Base-by-base conservation (phyloP, 1,140 invertebrate species). In the Solenopsis fugax region DNA sequence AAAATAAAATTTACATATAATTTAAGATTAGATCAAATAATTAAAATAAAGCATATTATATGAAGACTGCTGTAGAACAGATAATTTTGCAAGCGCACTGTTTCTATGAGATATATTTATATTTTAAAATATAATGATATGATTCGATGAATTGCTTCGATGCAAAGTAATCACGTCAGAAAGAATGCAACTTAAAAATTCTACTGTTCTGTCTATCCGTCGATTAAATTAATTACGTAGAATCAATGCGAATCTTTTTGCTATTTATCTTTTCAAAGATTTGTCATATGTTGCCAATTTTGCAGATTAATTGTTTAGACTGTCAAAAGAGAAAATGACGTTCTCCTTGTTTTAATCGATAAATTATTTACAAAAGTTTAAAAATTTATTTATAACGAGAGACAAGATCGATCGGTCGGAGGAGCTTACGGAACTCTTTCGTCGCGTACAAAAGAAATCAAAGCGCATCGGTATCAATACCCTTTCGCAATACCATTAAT, bases 401-500 rank as follows among this genome's bases (percentile, higher is more conserved):
- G 41, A 65, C n/a, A n/a, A 45, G 4, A 71, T n/a, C 29, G 29
- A 29, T 54, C 18, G 41, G 34, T 62, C 34, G 60, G 21, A 21
- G 3, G 2, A 45, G 4, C 48, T 37, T 18, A 21, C 1, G 24
- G 21, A 48, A 54, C 12, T 56, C 29, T 37, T n/a, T 24, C 4
- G 24, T 60, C 18, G 52, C 48, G 72, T 24, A 81, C 91, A 91
- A 91, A 91, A 91, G 71, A 90, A 88, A 92, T 84, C 90, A 89
- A 93, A 92, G 91, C 93, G 92, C 92, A 88, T 65, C 89, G 87
- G 88, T 87, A 92, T 87, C 90, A 92, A 90, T 87, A 90, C 87
- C 89, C 89, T 88, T 93, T 90, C 73, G 89, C 92, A 92, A 90
- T 93, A 90, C 91, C 92, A 93, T 92, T 91, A 93, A 85, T 88